These are phyloP conservation scores for Australoheros scitulus DNA, from an alignment of 2,113 vertebrate species.

Conservation along the genomic window DNA sequence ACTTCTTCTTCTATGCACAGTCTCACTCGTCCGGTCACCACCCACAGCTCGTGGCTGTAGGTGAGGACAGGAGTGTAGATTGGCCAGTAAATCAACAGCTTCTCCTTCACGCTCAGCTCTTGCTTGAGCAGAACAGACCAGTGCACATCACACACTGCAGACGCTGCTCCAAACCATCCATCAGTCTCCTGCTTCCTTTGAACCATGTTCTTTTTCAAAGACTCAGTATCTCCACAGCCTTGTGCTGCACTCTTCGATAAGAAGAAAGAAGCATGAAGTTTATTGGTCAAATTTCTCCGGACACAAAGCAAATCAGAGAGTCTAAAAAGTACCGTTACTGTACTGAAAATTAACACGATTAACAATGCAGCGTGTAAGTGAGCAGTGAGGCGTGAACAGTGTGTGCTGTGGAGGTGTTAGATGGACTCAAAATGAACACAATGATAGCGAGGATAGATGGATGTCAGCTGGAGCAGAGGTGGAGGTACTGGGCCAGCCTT, in stretches of 20 bases:
- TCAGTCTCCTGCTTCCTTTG: background rate
- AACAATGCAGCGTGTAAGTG: background rate
- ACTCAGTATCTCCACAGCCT: background rate
- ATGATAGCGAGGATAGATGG: rapidly evolving
- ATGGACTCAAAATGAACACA: background rate
- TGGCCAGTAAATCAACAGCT: too few species aligned
- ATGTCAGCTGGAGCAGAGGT: background rate
- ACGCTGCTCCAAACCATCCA: too few species aligned
- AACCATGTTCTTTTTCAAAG: background rate
- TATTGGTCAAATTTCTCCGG: background rate
- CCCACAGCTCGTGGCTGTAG: background rate
- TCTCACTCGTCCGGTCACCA: too few species aligned
- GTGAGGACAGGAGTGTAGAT: background rate
- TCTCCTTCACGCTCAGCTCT: too few species aligned
- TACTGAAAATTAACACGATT: background rate
- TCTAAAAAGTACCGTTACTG: too few species aligned
- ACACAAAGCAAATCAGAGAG: too few species aligned
- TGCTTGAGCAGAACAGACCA: too few species aligned
- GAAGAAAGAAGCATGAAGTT: background rate
- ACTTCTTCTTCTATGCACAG: too few species aligned
- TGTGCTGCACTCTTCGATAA: background rate
- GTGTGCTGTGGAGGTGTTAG: background rate
- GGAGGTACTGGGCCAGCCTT: background rate
- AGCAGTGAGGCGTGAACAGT: background rate
- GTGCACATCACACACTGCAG: too few species aligned